Base-by-base conservation (phyloP, 1,140 invertebrate species). In the Cephus cinctus region DNA sequence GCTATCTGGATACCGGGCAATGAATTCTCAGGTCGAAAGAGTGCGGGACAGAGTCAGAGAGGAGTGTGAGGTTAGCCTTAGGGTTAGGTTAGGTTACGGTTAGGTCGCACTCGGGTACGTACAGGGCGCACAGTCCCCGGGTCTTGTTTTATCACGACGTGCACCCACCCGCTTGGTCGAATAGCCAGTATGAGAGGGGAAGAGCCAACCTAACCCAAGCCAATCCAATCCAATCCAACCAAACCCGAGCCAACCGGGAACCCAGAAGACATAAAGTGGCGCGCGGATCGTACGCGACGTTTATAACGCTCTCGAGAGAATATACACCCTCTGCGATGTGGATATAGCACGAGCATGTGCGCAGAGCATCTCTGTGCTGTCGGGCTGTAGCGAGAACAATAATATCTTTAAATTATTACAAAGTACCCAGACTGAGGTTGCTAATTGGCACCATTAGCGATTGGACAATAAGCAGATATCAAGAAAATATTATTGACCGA, bases 231-330 rank as follows among this genome's bases (percentile, higher is more conserved):
- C n/a, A n/a, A n/a, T n/a, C n/a, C n/a, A n/a, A n/a, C n/a, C n/a
- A n/a, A n/a, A n/a, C n/a, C n/a, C n/a, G n/a, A n/a, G 9, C 18
- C 41, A 23, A 32, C 20, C 30, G 12, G 16, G 18, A 25, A 47
- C 21, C 39, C 35, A 39, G 31, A 19, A 42, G 22, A 18, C 46
- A 34, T 54, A 50, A 54, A 57, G 21, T 47, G 43, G 42, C 40
- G 22, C 44, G 38, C 30, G 42, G 27, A 47, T 41, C 23, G 22
- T 25, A n/a, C 21, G 15, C 20, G 48, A 54, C 52, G 42, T 52
- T 54, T 57, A 55, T 51, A 55, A 51, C 36, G 45, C 36, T 25
- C 16, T 19, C 34, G 31, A 12, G 15, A 46, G 41, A 27, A 50
- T 38, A 38, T 31, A 50, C 34, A 22, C 44, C 45, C 11, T 15